Conservation (phyloP, 1,140 invertebrate species). For the Ostrea edulis region DNA sequence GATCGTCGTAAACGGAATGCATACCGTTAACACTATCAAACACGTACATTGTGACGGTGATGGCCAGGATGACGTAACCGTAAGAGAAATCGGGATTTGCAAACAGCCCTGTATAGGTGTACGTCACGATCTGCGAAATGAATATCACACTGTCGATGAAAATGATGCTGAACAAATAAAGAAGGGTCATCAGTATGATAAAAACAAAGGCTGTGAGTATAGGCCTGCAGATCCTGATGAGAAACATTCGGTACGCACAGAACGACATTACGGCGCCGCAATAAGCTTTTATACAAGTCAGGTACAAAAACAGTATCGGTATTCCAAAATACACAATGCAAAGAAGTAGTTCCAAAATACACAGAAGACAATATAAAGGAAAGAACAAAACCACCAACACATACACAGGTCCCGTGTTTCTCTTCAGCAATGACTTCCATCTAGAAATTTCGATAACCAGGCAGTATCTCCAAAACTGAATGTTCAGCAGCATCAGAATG, state of each 20-base stretch:
- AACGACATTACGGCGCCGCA: neutral
- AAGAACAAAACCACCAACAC: neutral
- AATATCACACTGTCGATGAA: slow-evolving; percentile 54
- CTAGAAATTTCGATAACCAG: slow-evolving; percentile 10
- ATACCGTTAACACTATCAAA: slow-evolving; percentile 45
- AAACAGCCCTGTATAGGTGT: slow-evolving; percentile 54
- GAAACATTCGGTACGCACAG: neutral
- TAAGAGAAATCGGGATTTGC: slow-evolving; percentile 51
- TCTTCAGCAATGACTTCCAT: neutral
- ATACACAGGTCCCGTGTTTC: neutral
- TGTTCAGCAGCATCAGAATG: slow-evolving; percentile 49
- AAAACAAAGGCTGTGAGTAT: neutral
- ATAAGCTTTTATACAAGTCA: neutral
- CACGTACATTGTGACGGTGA: slow-evolving; percentile 50
- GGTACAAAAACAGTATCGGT: neutral
- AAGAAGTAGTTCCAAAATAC: neutral
- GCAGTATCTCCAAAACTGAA: slow-evolving; percentile 47
- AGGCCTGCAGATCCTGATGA: neutral
- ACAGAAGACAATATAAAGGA: neutral
- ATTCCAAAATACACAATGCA: neutral
- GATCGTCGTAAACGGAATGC: slow-evolving; percentile 24
- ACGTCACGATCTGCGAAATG: slow-evolving; percentile 45
- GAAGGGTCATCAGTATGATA: slow-evolving; percentile 18
- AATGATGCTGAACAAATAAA: slow-evolving; percentile 54
- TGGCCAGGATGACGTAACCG: slow-evolving; percentile 48